phyloP scores from a whole-genome alignment of 2,797 vertebrate species.

The Sparidentex hasta region DNA sequence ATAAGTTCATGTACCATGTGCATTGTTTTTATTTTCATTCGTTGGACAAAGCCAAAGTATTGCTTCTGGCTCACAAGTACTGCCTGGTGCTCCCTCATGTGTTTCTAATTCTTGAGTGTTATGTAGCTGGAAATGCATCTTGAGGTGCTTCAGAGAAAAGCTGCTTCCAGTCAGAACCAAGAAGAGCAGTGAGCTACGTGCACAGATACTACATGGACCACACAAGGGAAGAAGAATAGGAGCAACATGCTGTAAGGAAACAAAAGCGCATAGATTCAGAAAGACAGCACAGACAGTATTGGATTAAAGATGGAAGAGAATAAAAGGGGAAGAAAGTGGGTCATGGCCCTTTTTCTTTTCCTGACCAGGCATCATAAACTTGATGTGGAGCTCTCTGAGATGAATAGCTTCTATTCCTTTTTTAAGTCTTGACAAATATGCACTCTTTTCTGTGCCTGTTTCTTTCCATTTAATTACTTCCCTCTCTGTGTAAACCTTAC shows the following conservation, averaged over 20 bases:
- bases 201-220: not conserved
- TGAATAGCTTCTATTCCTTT: conserved; percentile 32
- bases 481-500: conserved; percentile 13
- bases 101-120: not conserved
- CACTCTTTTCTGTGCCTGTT: conserved; percentile 15
- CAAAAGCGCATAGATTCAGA: conserved; percentile 24
- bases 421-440: conserved; percentile 32
- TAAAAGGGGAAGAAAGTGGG: conserved; percentile 39
- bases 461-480: conserved; percentile 28
- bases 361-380: conserved; percentile 33
- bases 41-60: not conserved
- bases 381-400: conserved; percentile 30
- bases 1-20: not conserved
- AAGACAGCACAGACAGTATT: not conserved
- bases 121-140: not conserved
- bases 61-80: not conserved
- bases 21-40: conserved; percentile 1
- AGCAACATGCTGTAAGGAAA: conserved; percentile 22
- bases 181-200: not conserved
- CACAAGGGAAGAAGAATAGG: conserved; percentile 4
- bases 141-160: not conserved
- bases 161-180: not conserved
- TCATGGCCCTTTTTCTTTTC: conserved; percentile 35
- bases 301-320: conserved; percentile 26
- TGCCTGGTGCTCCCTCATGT: not conserved